A percentile compares a stretch with the other conserved stretches of the same genome.
phyloP scores from a whole-genome alignment of 2,888 invertebrate species.

The Meteorus colon region DNA sequence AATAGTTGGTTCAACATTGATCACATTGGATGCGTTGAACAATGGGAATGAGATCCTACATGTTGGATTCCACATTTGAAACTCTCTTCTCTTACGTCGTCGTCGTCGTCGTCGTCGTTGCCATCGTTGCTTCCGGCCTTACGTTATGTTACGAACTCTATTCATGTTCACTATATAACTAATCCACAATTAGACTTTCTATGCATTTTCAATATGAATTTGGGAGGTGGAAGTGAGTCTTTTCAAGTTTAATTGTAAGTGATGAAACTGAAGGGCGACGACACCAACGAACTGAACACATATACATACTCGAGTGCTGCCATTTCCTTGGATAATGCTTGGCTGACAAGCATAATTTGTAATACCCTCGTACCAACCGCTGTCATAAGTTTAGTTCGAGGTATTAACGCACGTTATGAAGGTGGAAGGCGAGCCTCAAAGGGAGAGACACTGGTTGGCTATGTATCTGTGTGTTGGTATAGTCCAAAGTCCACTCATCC shows the following conservation, averaged over 20 bases:
- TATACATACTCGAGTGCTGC: conserved; percentile 10
- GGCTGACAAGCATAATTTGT: conserved; percentile 69
- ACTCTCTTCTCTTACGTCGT: conserved; percentile 51
- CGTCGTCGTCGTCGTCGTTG: background rate
- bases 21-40: conserved; percentile 63
- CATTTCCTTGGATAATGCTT: conserved; percentile 61
- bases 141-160: background rate
- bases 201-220: conserved; percentile 27
- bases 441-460: conserved; percentile 28
- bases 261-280: background rate
- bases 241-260: conserved; percentile 51
- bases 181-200: background rate
- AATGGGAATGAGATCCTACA: conserved; percentile 60
- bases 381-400: conserved; percentile 57
- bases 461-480: background rate
- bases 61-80: conserved; percentile 62
- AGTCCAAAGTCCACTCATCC: conserved; percentile 50
- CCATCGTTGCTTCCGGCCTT: background rate
- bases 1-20: conserved; percentile 61
- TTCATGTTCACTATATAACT: background rate
- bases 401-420: conserved; percentile 65
- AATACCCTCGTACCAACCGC: conserved; percentile 66
- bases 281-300: background rate
- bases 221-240: conserved; percentile 40
- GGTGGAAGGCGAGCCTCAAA: conserved; percentile 52